Percentiles rank a stretch among this genome's conserved stretches.
These are phyloP conservation scores for Drosophila orosa DNA, from an alignment of 1,140 invertebrate species.

Conservation along the genomic window DNA sequence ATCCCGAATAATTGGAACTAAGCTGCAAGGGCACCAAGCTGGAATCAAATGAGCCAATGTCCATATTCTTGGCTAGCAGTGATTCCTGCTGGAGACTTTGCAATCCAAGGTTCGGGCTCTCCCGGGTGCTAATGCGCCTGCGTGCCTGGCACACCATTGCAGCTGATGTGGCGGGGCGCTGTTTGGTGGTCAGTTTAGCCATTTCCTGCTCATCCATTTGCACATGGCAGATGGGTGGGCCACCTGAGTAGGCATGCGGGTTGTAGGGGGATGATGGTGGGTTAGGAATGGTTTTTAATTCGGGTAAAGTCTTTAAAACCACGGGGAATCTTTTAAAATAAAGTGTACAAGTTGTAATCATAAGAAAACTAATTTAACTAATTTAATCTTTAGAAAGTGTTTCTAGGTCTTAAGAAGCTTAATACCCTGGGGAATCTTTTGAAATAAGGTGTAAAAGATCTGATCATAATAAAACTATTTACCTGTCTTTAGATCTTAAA, in stretches of 20 bases:
- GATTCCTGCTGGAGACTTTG: constrained; percentile 7
- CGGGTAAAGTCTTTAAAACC: not conserved
- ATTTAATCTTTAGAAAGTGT: too few species aligned
- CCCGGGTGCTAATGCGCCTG: constrained; percentile 46
- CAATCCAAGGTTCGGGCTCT: constrained; percentile 42
- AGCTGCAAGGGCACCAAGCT: constrained; percentile 15
- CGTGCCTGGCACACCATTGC: constrained; percentile 53
- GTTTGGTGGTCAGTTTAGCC: constrained; percentile 22
- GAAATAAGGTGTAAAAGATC: too few species aligned
- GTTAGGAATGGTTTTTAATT: constrained; percentile 14
- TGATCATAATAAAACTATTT: too few species aligned
- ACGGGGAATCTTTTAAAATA: too few species aligned
- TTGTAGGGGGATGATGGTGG: constrained; percentile 4
- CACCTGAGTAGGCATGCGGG: constrained; percentile 34
- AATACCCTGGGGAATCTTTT: too few species aligned
- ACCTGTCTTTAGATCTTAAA: too few species aligned
- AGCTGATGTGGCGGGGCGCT: constrained; percentile 38
- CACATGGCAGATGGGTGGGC: constrained; percentile 28
- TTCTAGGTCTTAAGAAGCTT: too few species aligned
- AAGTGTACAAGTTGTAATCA: not conserved
- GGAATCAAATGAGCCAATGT: constrained; percentile 14
- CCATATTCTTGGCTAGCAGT: not conserved
- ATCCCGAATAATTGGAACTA: constrained; percentile 11
- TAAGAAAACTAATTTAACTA: not conserved
- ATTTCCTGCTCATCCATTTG: constrained; percentile 42